Evolutionary conservation across 2,888 invertebrate species (phyloP), one percentile per base, ranked within the genome.

Genomic region (Gnatocerus cornutus): DNA sequence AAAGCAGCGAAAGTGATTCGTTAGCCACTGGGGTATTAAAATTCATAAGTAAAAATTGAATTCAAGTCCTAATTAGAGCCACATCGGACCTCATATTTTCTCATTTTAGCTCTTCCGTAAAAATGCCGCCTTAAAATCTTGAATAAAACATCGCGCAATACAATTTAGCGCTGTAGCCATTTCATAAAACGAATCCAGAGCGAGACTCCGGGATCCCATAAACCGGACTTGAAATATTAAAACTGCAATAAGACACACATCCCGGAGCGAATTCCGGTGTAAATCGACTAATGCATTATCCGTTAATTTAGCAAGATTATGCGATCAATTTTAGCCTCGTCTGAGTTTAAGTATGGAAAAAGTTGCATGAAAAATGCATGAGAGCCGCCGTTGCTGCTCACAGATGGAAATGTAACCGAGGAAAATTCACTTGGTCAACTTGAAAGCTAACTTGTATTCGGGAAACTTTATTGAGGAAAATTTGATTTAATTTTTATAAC

Each of bases 401-500:
- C 13, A 58, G 37, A 68, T 56, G 43, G 63, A 69, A 58, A 58
- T 41, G 62, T 48, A 63, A 52, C 33, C 55, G 46, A 46, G 63
- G 30, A 68, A 59, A 29, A 71, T 64, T 64, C 64, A 68, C 33
- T 67, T 67, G 70, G 70, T 70, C 70, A 67, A 70, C 70, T 62
- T 55, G 70, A 67, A 66, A 70, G 62, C 82, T 79, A 83, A 83
- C 83, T 84, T 84, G 83, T 84, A 84, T 84, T 83, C 84, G 82
- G 81, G 80, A 83, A 84, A 84, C 84, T 84, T 84, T 84, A 84
- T 84, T 84, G 84, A 79, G 79, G 84, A 81, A 84, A 84, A 84
- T 84, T 84, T 84, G 84, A 84, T 84, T 84, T 84, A 84, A 84
- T 84, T 84, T 84, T 84, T 84, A 82, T 84, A 84, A 82, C 83